Conservation (phyloP, 1,140 invertebrate species). For the Drosophila nigrodunni region DNA sequence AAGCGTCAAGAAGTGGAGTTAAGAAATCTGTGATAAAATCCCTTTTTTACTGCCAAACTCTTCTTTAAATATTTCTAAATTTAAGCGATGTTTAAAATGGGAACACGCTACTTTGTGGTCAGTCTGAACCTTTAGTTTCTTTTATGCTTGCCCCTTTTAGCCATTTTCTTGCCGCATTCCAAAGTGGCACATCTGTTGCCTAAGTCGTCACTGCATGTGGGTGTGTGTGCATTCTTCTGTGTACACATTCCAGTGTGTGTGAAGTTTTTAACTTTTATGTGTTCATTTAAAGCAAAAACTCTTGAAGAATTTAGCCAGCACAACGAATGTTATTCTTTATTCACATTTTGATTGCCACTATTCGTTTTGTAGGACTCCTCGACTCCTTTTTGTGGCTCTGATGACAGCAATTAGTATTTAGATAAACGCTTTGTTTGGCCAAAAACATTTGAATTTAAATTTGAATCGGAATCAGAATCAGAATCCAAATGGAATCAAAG, state of each 20-base stretch:
- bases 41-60: background rate
- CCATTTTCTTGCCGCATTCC: constrained; percentile 58
- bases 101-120: constrained; percentile 18
- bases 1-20: no score
- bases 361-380: constrained; percentile 3
- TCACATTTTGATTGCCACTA: background rate
- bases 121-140: constrained; percentile 26
- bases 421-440: constrained; percentile 48
- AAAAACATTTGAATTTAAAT: constrained; percentile 39
- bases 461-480: background rate
- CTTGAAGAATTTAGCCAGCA: background rate
- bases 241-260: constrained; percentile 46
- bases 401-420: constrained; percentile 72
- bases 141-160: constrained; percentile 11
- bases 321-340: constrained; percentile 25
- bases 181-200: constrained; percentile 62
- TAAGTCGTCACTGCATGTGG: constrained; percentile 27
- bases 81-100: background rate
- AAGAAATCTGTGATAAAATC: background rate
- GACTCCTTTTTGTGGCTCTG: constrained; percentile 40
- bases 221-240: constrained; percentile 26
- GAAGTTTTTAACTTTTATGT: constrained; percentile 31
- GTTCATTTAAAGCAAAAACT: constrained; percentile 33
- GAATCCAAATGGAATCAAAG: constrained; percentile 40
- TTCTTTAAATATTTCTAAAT: background rate